phyloP scores from a whole-genome alignment of 1,140 invertebrate species.

The Bathynomus jamesi region DNA sequence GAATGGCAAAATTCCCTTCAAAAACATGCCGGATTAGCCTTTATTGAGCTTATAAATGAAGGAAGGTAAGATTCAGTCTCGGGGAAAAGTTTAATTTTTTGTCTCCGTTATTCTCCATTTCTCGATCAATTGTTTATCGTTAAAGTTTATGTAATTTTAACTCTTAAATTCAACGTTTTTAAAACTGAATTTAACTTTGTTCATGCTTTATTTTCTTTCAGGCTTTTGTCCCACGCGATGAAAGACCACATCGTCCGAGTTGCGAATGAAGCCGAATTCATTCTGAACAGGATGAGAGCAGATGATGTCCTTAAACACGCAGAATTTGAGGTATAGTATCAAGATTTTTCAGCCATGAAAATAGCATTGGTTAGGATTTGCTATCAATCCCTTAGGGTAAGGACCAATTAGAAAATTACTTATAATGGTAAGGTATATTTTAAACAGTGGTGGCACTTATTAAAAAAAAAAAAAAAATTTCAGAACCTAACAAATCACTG shows the following conservation, averaged over 20 bases:
- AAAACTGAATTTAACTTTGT: not conserved
- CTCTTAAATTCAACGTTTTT: too few species aligned
- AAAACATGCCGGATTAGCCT: slow-evolving; percentile 97
- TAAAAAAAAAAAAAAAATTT: too few species aligned
- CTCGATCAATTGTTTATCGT: too few species aligned
- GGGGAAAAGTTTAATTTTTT: not conserved
- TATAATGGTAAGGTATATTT: too few species aligned
- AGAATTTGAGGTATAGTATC: slow-evolving; percentile 37
- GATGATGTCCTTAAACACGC: slow-evolving; percentile 87
- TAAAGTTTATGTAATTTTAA: too few species aligned
- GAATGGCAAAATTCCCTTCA: slow-evolving; percentile 99
- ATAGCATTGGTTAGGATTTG: too few species aligned
- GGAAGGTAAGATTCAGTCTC: slow-evolving; percentile 62
- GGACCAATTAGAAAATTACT: too few species aligned
- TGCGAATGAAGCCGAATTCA: slow-evolving; percentile 99
- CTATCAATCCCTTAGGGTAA: too few species aligned
- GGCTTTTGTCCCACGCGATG: slow-evolving; percentile 94
- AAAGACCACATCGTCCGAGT: slow-evolving; percentile 98
- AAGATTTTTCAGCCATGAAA: too few species aligned
- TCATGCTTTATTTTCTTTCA: slow-evolving; percentile 40
- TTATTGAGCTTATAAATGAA: slow-evolving; percentile 99
- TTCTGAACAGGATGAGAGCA: slow-evolving; percentile 94
- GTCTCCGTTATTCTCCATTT: too few species aligned
- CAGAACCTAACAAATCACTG: too few species aligned
- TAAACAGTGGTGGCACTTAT: too few species aligned